A percentile compares a stretch with the other conserved stretches of the same genome.
These are phyloP conservation scores for Streptopelia turtur DNA, from an alignment of 2,797 vertebrate species.

Conservation along the genomic window DNA sequence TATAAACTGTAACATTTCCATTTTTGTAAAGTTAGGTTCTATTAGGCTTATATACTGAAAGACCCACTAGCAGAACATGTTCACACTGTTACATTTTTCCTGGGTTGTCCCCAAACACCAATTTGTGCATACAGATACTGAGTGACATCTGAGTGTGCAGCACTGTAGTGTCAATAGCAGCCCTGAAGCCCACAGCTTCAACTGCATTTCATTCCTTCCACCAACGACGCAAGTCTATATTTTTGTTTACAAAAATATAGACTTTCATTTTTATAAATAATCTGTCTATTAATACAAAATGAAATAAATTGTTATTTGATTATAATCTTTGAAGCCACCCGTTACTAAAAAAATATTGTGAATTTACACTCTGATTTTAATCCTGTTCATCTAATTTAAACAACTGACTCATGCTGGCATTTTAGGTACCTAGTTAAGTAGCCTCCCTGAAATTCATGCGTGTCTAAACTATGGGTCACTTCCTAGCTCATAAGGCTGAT, in stretches of 20 bases:
- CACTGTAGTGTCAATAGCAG: background rate
- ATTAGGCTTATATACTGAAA: background rate
- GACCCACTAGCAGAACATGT: background rate
- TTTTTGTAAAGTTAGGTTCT: background rate
- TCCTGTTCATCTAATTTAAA: background rate
- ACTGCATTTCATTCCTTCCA: background rate
- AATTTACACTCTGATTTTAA: background rate
- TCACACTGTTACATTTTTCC: background rate
- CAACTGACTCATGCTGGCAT: background rate
- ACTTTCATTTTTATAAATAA: background rate
- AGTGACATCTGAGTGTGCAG: background rate
- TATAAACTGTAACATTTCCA: slow-evolving; percentile 8
- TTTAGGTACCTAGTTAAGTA: background rate
- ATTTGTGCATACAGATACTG: background rate
- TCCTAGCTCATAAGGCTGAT: background rate
- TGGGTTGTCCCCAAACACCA: background rate
- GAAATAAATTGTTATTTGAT: background rate
- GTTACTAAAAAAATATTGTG: background rate
- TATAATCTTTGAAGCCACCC: background rate
- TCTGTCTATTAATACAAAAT: background rate
- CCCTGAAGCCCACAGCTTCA: background rate
- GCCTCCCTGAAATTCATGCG: background rate
- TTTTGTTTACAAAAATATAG: background rate
- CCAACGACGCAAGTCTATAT: too few species aligned
- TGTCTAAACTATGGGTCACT: background rate